phyloP scores from a whole-genome alignment of 2,888 invertebrate genomes.

The Drosophila fulvimacula region DNA sequence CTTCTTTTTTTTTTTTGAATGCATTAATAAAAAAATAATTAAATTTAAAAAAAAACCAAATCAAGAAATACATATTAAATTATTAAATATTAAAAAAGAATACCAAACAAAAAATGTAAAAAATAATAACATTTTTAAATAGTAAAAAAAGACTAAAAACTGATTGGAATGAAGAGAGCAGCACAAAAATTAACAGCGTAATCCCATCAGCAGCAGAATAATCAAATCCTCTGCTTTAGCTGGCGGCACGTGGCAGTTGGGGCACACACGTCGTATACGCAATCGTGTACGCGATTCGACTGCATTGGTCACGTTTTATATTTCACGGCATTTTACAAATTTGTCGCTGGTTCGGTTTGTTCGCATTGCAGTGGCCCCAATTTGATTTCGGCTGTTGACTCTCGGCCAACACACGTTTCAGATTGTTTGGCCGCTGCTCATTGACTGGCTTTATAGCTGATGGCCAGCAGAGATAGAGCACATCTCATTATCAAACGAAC shows the following conservation, averaged over 20 bases:
- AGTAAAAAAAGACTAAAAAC: not conserved
- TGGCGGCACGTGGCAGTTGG: not conserved
- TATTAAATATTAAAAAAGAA: too few species aligned
- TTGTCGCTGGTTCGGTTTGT: constrained; percentile 30
- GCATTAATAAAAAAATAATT: too few species aligned
- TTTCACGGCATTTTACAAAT: constrained; percentile 53
- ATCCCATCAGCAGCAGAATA: constrained; percentile 68
- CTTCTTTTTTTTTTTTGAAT: too few species aligned
- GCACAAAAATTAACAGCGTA: constrained; percentile 65
- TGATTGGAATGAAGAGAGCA: not conserved
- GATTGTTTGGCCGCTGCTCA: constrained; percentile 39
- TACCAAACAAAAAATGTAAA: too few species aligned
- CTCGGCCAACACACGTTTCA: constrained; percentile 47
- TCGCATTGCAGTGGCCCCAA: constrained; percentile 37
- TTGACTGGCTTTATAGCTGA: constrained; percentile 19
- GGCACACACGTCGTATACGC: constrained; percentile 18
- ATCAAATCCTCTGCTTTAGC: constrained; percentile 31
- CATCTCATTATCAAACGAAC: not conserved
- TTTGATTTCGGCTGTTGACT: constrained; percentile 12
- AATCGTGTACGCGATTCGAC: constrained; percentile 2
- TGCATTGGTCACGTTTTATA: constrained; percentile 58
- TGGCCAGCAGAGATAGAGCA: not conserved
- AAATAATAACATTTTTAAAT: too few species aligned
- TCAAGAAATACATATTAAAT: too few species aligned
- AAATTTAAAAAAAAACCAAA: too few species aligned